Evolutionary conservation across 2,888 invertebrate species (phyloP).

Genomic region (Temnothorax ravouxi): DNA sequence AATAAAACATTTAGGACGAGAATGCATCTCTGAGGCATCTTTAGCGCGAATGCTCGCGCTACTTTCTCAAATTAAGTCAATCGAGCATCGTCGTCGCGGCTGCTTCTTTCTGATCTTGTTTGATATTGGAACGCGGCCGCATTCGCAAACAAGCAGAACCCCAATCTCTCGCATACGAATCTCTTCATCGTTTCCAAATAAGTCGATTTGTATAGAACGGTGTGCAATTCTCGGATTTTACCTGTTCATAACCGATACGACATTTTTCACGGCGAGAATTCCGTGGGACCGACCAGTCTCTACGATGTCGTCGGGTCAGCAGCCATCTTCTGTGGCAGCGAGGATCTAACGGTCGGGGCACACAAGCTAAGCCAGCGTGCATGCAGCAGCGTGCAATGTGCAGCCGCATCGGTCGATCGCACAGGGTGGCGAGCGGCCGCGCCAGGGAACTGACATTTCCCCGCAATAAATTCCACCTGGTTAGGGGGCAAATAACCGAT

Average conservation of each 20-base stretch:
- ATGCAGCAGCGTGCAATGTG: constrained; percentile 26
- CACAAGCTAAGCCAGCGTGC: constrained; percentile 21
- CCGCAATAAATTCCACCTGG: constrained; percentile 80
- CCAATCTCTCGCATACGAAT: constrained; percentile 39
- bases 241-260: constrained; percentile 18
- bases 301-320: constrained; percentile 34
- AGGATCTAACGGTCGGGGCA: constrained; percentile 56
- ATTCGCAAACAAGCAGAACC: background rate
- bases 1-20: constrained; percentile 20
- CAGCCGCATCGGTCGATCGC: constrained; percentile 52
- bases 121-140: constrained; percentile 18
- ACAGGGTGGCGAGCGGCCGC: constrained; percentile 60
- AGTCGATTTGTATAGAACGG: constrained; percentile 35
- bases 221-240: constrained; percentile 3
- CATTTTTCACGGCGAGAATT: background rate
- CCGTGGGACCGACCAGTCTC: constrained; percentile 4
- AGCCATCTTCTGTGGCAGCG: constrained; percentile 50
- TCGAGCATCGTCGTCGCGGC: constrained; percentile 17
- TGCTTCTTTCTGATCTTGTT: constrained; percentile 11
- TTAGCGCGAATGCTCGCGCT: constrained; percentile 5
- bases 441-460: constrained; percentile 75
- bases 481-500: constrained; percentile 71
- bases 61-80: constrained; percentile 51
- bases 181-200: constrained; percentile 39
- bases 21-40: constrained; percentile 1